phyloP scores from a whole-genome alignment of 2,797 vertebrate genomes.

The Hapalemur alaotrensis region DNA sequence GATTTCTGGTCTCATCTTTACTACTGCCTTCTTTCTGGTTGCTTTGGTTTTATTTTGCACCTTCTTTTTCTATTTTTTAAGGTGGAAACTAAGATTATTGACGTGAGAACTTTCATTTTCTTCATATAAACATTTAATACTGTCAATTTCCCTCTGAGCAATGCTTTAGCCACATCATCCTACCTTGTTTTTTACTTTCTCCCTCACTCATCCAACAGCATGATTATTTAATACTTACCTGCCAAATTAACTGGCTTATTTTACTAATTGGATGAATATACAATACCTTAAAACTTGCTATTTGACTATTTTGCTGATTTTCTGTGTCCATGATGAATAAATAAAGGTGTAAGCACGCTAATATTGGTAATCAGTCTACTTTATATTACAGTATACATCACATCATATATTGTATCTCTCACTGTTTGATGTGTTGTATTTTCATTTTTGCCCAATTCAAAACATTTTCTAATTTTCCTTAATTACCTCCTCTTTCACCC shows the following conservation, averaged over 20 bases:
- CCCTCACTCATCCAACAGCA: conserved; percentile 79
- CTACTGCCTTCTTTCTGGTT: not conserved
- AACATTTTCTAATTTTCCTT: conserved; percentile 31
- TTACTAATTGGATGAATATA: conserved; percentile 80
- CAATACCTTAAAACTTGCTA: conserved; percentile 70
- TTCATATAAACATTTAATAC: conserved; percentile 20
- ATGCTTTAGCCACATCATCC: not conserved
- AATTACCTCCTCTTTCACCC: not conserved
- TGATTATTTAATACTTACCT: conserved; percentile 83
- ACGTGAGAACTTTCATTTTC: not conserved
- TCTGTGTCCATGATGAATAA: conserved; percentile 54
- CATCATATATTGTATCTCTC: not conserved
- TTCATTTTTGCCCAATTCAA: conserved; percentile 23
- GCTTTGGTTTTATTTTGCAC: not conserved
- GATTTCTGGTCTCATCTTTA: not conserved
- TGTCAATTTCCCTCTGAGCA: not conserved
- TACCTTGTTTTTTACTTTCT: conserved; percentile 77
- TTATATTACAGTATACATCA: conserved; percentile 27
- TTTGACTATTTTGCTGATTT: conserved; percentile 73
- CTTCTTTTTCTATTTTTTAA: not conserved
- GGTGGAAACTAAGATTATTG: not conserved
- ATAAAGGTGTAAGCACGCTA: conserved; percentile 70
- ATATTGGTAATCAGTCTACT: not conserved
- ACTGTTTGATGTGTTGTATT: conserved; percentile 46
- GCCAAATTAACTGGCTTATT: conserved; percentile 85